phyloP scores from a whole-genome alignment of 2,888 invertebrate species.

The Brachypalpus laphriformis region DNA sequence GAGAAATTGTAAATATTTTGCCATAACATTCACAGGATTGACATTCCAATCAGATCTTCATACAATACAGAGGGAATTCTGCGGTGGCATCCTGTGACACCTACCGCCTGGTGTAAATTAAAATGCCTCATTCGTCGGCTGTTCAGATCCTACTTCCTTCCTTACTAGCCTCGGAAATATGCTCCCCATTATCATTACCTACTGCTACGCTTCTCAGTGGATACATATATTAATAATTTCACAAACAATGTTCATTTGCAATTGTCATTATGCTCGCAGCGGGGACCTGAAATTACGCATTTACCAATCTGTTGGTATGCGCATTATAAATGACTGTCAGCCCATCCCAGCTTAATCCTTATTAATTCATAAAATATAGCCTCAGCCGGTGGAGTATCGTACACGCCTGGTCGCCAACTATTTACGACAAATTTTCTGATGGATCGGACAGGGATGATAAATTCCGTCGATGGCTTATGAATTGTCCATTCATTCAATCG shows the following conservation, averaged over 20 bases:
- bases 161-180: constrained; percentile 41
- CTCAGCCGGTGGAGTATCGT: constrained; percentile 16
- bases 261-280: constrained; percentile 69
- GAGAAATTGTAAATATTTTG: constrained; percentile 64
- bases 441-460: constrained; percentile 66
- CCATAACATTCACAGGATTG: constrained; percentile 57
- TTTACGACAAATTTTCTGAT: constrained; percentile 63
- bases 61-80: constrained; percentile 47
- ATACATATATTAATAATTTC: constrained; percentile 61
- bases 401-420: constrained; percentile 24
- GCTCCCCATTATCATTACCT: constrained; percentile 39
- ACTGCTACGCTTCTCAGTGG: constrained; percentile 2
- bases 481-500: constrained; percentile 70
- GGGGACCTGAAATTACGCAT: constrained; percentile 55
- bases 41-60: constrained; percentile 67
- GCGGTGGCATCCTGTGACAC: constrained; percentile 66
- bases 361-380: constrained; percentile 65
- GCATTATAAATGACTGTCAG: constrained; percentile 66
- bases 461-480: constrained; percentile 64
- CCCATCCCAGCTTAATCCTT: constrained; percentile 62
- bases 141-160: constrained; percentile 45
- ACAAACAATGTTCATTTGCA: constrained; percentile 71
- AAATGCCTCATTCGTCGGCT: constrained; percentile 48
- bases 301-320: constrained; percentile 69
- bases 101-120: constrained; percentile 64